A percentile compares a stretch with the other conserved stretches of the same genome.
Conservation (phyloP, 2,113 vertebrate species). For the Hippolais icterina region DNA sequence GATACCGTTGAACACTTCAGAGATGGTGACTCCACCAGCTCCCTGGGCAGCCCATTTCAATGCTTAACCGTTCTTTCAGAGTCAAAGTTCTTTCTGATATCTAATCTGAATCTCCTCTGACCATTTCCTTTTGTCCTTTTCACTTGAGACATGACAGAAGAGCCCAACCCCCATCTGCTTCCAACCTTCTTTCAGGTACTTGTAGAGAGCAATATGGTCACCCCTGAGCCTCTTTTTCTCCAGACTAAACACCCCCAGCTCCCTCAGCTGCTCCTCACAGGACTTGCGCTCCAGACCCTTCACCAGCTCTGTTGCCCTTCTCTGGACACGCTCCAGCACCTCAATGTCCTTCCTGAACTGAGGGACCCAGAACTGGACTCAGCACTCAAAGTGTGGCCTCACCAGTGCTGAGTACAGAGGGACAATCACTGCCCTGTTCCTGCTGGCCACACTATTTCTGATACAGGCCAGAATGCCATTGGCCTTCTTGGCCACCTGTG, state of each 20-base stretch:
- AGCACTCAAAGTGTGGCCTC: accelerated
- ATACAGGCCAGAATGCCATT: background rate
- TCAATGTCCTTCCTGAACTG: background rate
- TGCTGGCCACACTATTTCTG: background rate
- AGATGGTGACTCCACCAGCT: background rate
- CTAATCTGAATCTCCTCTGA: background rate
- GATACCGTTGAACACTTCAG: background rate
- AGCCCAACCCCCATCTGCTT: background rate
- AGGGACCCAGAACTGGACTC: background rate
- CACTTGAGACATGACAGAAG: background rate
- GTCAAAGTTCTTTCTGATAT: background rate
- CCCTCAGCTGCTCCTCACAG: accelerated
- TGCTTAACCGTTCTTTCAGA: background rate
- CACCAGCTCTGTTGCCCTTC: accelerated
- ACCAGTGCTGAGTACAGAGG: accelerated
- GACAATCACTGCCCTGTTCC: background rate
- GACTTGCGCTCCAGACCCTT: background rate
- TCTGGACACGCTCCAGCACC: accelerated
- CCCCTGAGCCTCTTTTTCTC: background rate
- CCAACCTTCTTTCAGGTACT: background rate
- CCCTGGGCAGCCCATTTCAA: background rate
- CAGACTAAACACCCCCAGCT: background rate
- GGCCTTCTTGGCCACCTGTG: background rate
- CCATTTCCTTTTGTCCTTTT: background rate
- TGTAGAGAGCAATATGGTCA: background rate